A percentile compares a stretch with the other conserved stretches of the same genome.
These are phyloP conservation scores for Vidua macroura DNA, from an alignment of 2,113 vertebrate species.

Conservation along the genomic window DNA sequence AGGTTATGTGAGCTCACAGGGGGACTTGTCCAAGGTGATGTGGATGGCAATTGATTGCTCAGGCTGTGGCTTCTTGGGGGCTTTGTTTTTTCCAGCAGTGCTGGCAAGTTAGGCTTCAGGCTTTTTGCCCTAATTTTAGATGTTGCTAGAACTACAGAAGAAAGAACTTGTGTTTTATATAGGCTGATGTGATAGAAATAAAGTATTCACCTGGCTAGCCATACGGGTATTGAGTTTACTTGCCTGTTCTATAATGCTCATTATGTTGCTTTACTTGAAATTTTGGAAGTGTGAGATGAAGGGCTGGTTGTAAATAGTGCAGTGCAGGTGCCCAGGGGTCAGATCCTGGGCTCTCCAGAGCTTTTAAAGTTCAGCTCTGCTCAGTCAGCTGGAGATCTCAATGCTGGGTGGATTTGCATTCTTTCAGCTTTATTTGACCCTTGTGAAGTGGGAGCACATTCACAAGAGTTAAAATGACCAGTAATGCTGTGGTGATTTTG, in stretches of 20 bases:
- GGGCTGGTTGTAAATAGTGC: not conserved
- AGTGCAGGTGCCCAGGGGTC: not conserved
- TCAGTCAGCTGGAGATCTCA: not conserved
- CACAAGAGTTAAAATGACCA: not conserved
- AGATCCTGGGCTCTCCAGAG: not conserved
- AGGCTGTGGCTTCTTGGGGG: not conserved
- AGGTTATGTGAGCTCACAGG: rapidly evolving
- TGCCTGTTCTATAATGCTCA: rapidly evolving
- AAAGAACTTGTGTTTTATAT: not conserved
- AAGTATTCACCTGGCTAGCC: not conserved
- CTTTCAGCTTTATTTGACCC: not conserved
- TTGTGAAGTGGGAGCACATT: not conserved
- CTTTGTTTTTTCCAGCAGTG: not conserved
- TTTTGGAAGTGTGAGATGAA: not conserved
- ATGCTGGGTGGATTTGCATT: not conserved
- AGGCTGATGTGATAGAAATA: not conserved
- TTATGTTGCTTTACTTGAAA: not conserved
- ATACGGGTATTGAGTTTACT: not conserved
- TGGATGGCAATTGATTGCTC: not conserved
- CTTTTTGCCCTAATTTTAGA: not conserved
- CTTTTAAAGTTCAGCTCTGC: not conserved
- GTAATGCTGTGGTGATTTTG: not conserved
- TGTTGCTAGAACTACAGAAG: not conserved
- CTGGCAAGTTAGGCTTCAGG: not conserved
- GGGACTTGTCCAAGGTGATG: too few species aligned